phyloP scores from a whole-genome alignment of 1,140 invertebrate genomes.

The Holotrichia oblita region DNA sequence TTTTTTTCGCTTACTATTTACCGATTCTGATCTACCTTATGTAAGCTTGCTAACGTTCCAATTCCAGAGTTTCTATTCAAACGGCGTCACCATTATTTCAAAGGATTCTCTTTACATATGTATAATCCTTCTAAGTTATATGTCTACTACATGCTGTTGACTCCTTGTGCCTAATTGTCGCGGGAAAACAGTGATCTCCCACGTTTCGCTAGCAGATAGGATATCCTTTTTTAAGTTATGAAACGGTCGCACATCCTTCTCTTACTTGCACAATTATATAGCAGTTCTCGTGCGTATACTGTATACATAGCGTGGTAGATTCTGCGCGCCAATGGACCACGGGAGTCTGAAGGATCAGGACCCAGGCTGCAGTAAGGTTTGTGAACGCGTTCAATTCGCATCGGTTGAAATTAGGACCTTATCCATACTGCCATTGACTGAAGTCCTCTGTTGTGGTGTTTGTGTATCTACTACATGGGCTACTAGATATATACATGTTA shows the following conservation, averaged over 20 bases:
- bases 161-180: not conserved
- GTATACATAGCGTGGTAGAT: constrained; percentile 6
- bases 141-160: not conserved
- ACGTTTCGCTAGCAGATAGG: not conserved
- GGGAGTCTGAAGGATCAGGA: constrained; percentile 28
- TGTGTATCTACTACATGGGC: not conserved
- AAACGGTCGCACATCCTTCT: not conserved
- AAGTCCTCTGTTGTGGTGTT: not conserved
- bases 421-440: not conserved
- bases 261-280: not conserved
- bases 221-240: not conserved
- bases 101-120: not conserved
- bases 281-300: constrained; percentile 3
- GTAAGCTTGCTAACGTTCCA: too few species aligned
- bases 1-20: too few species aligned
- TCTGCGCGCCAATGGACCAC: constrained; percentile 35
- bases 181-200: not conserved
- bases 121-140: not conserved
- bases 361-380: constrained; percentile 31
- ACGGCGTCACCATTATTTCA: not conserved
- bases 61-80: not conserved
- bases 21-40: too few species aligned
- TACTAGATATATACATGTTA: constrained; percentile 7
- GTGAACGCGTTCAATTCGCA: not conserved
- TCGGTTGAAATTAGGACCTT: not conserved